These are phyloP conservation scores for Cochlearius cochlearius DNA, from an alignment of 2,113 vertebrate species.

Conservation along the genomic window DNA sequence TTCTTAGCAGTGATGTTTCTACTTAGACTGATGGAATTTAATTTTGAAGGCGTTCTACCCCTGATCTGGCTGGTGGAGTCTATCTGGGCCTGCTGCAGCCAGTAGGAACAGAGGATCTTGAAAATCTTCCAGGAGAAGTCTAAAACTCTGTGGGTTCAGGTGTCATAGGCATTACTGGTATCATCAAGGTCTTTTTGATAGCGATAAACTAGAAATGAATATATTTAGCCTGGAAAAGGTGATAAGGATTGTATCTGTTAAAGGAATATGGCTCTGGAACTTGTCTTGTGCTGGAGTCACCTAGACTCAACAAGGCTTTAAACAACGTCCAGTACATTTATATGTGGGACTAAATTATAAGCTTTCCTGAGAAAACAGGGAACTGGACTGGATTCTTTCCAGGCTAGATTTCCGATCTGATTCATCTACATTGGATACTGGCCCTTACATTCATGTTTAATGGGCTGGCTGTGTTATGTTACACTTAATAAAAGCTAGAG, in stretches of 20 bases:
- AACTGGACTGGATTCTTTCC: background rate
- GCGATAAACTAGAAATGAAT: background rate
- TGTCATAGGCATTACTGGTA: background rate
- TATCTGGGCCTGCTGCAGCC: background rate
- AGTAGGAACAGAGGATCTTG: background rate
- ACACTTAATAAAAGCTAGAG: background rate
- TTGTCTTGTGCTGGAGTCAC: background rate
- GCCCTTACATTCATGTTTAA: background rate
- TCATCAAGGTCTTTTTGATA: background rate
- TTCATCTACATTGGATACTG: background rate
- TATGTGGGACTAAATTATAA: background rate
- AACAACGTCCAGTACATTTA: background rate
- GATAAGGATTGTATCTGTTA: background rate
- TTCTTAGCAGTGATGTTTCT: conserved; percentile 9
- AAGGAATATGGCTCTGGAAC: background rate
- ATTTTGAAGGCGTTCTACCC: background rate
- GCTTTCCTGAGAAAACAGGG: background rate
- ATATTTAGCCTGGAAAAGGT: background rate
- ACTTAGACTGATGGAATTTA: background rate
- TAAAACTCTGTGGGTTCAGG: background rate
- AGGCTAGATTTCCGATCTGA: background rate
- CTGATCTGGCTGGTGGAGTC: background rate
- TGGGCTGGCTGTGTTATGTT: background rate
- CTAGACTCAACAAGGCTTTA: background rate
- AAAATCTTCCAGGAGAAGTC: background rate